phyloP scores from a whole-genome alignment of 2,797 vertebrate genomes.

The Tenualosa ilisha region DNA sequence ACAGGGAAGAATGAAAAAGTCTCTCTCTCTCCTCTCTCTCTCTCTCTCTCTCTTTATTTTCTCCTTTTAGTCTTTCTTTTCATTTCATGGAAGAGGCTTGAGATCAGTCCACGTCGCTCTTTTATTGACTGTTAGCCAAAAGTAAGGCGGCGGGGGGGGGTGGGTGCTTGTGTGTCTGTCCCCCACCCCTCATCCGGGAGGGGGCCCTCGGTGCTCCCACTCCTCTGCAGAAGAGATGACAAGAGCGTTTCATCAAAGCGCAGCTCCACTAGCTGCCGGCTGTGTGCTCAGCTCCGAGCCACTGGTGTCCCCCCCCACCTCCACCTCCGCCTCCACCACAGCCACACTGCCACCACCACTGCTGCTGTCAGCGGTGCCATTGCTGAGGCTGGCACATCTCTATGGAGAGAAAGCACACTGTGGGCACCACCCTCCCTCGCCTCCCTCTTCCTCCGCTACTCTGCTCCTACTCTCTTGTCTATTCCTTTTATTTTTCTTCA shows the following conservation, averaged over 20 bases:
- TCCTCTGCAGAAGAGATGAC: constrained; percentile 73
- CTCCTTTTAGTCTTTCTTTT: not conserved
- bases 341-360: not conserved
- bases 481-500: not conserved
- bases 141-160: not conserved
- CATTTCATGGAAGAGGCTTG: constrained; percentile 25
- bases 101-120: constrained; percentile 73
- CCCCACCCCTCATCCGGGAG: constrained; percentile 60
- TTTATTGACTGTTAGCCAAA: constrained; percentile 72
- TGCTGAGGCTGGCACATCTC: constrained; percentile 6
- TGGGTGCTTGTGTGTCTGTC: constrained; percentile 61
- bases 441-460: not conserved
- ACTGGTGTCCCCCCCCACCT: not conserved
- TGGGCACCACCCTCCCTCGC: not conserved
- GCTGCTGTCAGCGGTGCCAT: not conserved
- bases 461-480: not conserved
- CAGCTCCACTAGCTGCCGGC: constrained; percentile 46
- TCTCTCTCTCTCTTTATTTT: not conserved
- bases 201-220: constrained; percentile 29
- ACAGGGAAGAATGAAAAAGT: not conserved
- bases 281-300: constrained; percentile 13
- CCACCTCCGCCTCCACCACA: not conserved
- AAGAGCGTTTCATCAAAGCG: constrained; percentile 77
- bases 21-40: not conserved
- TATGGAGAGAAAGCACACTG: not conserved